phyloP scores from a whole-genome alignment of 2,888 invertebrate genomes.

The Spilarctia lutea region DNA sequence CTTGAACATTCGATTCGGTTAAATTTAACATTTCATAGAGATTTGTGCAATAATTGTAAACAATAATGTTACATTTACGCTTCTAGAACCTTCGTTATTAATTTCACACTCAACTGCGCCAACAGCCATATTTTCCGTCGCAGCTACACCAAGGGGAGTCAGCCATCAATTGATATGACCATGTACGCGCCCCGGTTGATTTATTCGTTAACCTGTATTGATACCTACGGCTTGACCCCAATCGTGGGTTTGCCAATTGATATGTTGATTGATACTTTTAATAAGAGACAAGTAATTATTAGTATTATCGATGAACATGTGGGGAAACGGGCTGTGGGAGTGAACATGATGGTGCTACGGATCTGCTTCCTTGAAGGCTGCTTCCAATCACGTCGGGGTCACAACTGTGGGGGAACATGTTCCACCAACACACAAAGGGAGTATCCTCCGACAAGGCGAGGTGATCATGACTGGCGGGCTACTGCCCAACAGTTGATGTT shows the following conservation, averaged over 20 bases:
- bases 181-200: constrained; percentile 73
- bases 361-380: too few species aligned
- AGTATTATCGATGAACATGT: background rate
- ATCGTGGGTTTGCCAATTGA: constrained; percentile 66
- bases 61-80: constrained; percentile 4
- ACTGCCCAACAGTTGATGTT: too few species aligned
- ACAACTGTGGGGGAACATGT: too few species aligned
- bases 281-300: constrained; percentile 21
- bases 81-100: constrained; percentile 33
- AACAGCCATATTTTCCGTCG: constrained; percentile 49
- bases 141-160: constrained; percentile 59
- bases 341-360: too few species aligned
- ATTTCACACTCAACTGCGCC: constrained; percentile 48
- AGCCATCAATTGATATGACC: constrained; percentile 80
- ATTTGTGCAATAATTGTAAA: background rate
- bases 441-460: too few species aligned
- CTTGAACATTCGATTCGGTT: background rate
- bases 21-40: background rate
- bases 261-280: constrained; percentile 41
- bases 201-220: constrained; percentile 83
- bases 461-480: too few species aligned
- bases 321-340: too few species aligned
- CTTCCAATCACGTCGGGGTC: too few species aligned
- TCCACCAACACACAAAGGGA: too few species aligned
- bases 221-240: constrained; percentile 76